phyloP scores from a whole-genome alignment of 92 coral and sea anemone species.

The Porites rus region DNA sequence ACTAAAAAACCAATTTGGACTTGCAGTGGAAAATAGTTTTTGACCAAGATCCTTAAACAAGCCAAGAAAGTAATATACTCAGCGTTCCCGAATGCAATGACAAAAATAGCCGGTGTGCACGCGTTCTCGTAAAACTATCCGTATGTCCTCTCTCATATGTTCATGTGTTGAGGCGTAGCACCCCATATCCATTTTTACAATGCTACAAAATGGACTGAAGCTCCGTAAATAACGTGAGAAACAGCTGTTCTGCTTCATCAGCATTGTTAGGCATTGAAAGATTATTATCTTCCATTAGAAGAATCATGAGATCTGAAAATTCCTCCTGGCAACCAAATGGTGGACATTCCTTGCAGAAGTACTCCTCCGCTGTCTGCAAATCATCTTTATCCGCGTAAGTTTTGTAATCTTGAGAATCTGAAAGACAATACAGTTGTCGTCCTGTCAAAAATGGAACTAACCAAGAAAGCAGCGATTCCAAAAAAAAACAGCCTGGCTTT shows the following conservation, averaged over 20 bases:
- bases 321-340: conserved; percentile 2
- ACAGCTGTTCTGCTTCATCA: not conserved
- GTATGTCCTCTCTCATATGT: not conserved
- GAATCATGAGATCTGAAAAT: not conserved
- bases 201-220: not conserved
- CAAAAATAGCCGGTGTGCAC: too few species aligned
- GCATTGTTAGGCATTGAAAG: not conserved
- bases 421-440: not conserved
- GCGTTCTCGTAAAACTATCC: too few species aligned
- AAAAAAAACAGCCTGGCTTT: too few species aligned
- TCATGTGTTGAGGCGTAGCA: not conserved
- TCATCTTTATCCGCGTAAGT: not conserved
- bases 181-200: too few species aligned
- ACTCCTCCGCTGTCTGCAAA: not conserved
- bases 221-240: not conserved
- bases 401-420: not conserved
- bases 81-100: too few species aligned
- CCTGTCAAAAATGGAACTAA: too few species aligned
- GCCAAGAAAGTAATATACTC: too few species aligned
- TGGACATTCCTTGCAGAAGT: not conserved
- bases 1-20: conserved; percentile 2
- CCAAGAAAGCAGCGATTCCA: too few species aligned
- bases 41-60: conserved; percentile 1
- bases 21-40: conserved; percentile 3
- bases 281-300: conserved; percentile 2